Evolutionary conservation across 2,888 invertebrate species (phyloP), one percentile per base, ranked within the genome.

Genomic region (Drepanosiphum platanoidis): DNA sequence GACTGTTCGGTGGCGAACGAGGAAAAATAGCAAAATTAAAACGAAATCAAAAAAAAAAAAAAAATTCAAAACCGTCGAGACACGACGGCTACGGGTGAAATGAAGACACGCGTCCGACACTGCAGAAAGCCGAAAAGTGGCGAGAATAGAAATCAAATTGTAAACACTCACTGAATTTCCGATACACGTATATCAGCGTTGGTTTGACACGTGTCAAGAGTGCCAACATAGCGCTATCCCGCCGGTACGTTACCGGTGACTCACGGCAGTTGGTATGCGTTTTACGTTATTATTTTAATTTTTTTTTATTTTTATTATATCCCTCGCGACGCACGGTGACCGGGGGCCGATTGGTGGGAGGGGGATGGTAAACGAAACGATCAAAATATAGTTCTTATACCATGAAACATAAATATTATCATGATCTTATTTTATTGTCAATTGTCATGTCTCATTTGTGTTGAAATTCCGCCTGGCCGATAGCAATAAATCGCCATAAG

Each of bases 191-290:
- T 82, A 84, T 84, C 84, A 77, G 77, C 52, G 74, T 83, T 83
- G 83, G 84, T 75, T 74, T 84, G 84, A 84, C 84, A 84, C 84
- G 84, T 84, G 84, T 84, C 84, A 84, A 84, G 84, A 84, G 64
- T 84, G 58, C 84, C 84, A 84, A 84, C 84, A 77, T 84, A 22
- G 68, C 77, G 61, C 32, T 22, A 64, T 64, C 15, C 36, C 32
- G 66, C 74, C 75, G 75, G 66, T 75, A 52, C 30, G 58, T 58
- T 52, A 52, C 52, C 74, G 70, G 46, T 1, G 61, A n/a, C 4
- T 61, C 61, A n/a, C 27, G 61, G 18, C 61, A 9, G 61, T 22
- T 61, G 61, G 61, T 61, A 27, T n/a, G 61, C 61, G 61, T n/a
- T 1, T 61, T n/a, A n/a, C n/a, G n/a, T n/a, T n/a, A n/a, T n/a